Base-by-base conservation (phyloP, 1,140 invertebrate species). In the Doryteuthis pealeii region DNA sequence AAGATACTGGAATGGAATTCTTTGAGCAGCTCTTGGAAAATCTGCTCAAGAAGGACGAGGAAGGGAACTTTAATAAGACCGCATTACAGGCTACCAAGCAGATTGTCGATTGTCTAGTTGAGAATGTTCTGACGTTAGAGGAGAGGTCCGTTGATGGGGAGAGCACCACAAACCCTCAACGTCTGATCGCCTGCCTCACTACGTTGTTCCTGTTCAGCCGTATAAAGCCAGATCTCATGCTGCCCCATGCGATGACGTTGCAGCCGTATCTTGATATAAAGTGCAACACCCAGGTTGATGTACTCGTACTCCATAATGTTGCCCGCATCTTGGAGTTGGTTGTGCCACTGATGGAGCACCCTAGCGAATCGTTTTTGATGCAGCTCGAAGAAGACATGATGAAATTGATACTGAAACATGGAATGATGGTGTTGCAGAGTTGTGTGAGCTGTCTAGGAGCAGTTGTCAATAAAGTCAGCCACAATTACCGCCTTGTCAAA, bases 371-470 rank as follows among this genome's bases (percentile, higher is more conserved):
- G 76, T 98, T 99, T 89, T 90, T 99, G 72, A 93, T 94, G 4
- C 94, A 97, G 77, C 88, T 99, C n/a, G 98, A 99, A 87, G 95
- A 98, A 86, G 96, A 98, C 87, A 93, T 98, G 71, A 95, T 98
- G 74, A 96, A 98, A 86, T 88, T 99, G 28, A 95, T 99, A 70
- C 90, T 98, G 35, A 93, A 94, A 77, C 93, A 96, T 78, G 95
- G 96, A 75, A 94, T 94, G 88, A 92, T 93, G 65, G 95, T 90
- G 72, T 80, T 90, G 31, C 86, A 88, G 77, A 89, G 85, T 74
- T 89, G 96, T 89, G 91, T 99, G 15, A 96, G 96, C 31, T 98
- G 96, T 89, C 90, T 99, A 32, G 96, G 96, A 31, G 94, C 96
- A 35, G 94, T 99, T 85, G 95, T 99, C 32, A 98, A 99, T 89